Evolutionary conservation across 2,113 vertebrate genomes (phyloP).

Genomic region (Dromas ardeola): DNA sequence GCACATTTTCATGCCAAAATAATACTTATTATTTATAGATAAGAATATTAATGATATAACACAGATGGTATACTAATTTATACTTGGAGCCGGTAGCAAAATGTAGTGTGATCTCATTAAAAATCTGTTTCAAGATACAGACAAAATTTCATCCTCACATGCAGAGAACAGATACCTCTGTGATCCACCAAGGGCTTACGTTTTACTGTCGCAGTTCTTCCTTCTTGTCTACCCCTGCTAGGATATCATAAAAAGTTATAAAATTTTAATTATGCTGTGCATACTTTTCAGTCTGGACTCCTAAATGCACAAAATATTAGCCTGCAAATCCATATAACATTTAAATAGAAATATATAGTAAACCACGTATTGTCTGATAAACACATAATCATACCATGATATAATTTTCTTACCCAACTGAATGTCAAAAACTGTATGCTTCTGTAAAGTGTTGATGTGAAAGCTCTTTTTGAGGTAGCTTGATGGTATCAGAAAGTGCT

Average conservation of each 20-base stretch:
- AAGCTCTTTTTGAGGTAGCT: neutral
- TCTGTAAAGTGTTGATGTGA: neutral
- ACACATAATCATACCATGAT: neutral
- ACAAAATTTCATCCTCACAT: neutral
- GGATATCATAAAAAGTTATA: neutral
- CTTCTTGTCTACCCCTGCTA: neutral
- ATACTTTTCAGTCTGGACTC: neutral
- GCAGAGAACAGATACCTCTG: neutral
- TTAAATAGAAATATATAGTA: neutral
- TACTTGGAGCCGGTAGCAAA: neutral
- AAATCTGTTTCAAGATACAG: neutral
- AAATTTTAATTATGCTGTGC: neutral
- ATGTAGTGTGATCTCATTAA: neutral
- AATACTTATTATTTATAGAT: neutral
- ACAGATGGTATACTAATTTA: neutral
- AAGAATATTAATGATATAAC: neutral
- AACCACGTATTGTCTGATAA: neutral
- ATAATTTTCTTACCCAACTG: neutral
- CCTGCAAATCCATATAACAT: neutral
- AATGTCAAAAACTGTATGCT: neutral
- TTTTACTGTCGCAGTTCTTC: neutral
- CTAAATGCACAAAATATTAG: neutral
- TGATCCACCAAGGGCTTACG: neutral
- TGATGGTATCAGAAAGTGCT: neutral
- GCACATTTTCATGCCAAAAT: neutral